A percentile compares a stretch with the other conserved stretches of the same genome.
Conservation (phyloP, 2,797 vertebrate genomes). For the Heterohyrax brucei region DNA sequence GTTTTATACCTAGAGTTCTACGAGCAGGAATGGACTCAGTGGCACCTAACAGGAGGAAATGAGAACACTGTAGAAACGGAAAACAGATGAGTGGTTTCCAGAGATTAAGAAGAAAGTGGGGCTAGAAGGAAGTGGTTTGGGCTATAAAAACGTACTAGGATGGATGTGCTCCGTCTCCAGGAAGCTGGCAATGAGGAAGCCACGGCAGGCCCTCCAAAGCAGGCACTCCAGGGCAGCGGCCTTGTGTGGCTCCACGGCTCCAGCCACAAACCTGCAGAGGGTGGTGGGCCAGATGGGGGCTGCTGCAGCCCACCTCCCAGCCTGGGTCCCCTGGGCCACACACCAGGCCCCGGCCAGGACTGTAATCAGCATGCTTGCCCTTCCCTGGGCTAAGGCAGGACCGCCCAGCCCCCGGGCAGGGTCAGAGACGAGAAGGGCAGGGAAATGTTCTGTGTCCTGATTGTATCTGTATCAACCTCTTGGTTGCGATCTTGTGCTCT, state of each 20-base stretch:
- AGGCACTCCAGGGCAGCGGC: constrained; percentile 95
- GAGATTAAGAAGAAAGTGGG: not conserved
- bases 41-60: not conserved
- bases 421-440: not conserved
- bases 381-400: not conserved
- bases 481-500: not conserved
- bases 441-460: not conserved
- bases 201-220: constrained; percentile 96
- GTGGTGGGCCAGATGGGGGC: not conserved
- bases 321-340: not conserved
- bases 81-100: no score
- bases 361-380: not conserved
- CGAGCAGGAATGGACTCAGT: not conserved
- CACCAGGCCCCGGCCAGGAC: not conserved
- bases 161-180: constrained; percentile 91
- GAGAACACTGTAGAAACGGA: no score
- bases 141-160: not conserved
- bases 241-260: constrained; percentile 95
- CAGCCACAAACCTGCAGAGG: constrained; percentile 93
- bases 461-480: not conserved
- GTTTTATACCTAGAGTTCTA: not conserved
- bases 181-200: constrained; percentile 96
- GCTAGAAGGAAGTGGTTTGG: not conserved
- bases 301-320: not conserved
- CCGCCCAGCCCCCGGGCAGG: not conserved